Percentiles rank a stretch among this genome's conserved stretches.
These are phyloP conservation scores for Corbicula japonica DNA, from an alignment of 2,888 invertebrate genomes.

Conservation along the genomic window DNA sequence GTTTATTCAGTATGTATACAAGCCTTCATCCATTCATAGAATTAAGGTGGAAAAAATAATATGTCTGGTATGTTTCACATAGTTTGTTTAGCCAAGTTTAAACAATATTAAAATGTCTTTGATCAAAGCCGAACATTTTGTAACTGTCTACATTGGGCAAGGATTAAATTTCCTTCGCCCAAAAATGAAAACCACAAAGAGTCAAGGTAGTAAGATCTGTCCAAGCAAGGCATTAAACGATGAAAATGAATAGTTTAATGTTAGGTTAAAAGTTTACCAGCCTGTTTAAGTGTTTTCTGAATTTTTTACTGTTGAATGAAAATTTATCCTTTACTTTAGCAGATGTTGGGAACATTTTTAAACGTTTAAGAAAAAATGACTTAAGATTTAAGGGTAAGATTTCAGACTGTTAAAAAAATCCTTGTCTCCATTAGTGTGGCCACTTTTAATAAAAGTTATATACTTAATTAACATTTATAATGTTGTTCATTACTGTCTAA, in stretches of 20 bases:
- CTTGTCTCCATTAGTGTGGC: too few species aligned
- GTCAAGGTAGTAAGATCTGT: constrained; percentile 4
- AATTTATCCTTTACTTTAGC: too few species aligned
- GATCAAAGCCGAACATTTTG: constrained; percentile 20
- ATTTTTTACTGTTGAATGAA: too few species aligned
- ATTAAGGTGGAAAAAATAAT: constrained; percentile 19
- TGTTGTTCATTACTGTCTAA: too few species aligned
- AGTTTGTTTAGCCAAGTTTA: constrained; percentile 22
- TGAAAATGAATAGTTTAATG: constrained; percentile 35
- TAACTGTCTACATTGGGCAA: not conserved
- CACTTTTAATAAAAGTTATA: too few species aligned
- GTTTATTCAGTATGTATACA: not conserved
- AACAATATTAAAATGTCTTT: constrained; percentile 22
- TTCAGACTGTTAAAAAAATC: too few species aligned
- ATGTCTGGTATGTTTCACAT: not conserved
- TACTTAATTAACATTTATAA: too few species aligned
- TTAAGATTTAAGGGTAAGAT: too few species aligned
- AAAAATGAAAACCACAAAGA: constrained; percentile 21
- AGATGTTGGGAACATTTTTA: too few species aligned
- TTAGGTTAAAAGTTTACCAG: constrained; percentile 30
- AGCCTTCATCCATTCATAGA: constrained; percentile 22
- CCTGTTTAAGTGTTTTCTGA: too few species aligned
- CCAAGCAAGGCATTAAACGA: constrained; percentile 12
- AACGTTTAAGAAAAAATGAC: too few species aligned
- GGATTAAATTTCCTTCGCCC: constrained; percentile 14